Base-by-base conservation (phyloP, 2,888 invertebrate genomes). In the Hirudinaria manillensis region DNA sequence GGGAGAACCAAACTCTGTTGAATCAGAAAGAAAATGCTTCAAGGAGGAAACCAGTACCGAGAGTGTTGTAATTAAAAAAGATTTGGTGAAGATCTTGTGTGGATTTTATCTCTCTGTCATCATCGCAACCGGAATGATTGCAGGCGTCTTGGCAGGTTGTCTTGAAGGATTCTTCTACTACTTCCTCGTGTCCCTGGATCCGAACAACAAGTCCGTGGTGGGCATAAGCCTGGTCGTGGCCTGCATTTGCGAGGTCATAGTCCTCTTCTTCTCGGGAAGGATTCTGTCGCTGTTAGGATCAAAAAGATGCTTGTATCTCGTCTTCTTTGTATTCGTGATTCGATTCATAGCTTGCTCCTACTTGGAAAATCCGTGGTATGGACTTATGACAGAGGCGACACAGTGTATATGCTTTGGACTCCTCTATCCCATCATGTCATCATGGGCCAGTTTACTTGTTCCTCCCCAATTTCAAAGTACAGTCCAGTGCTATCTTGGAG, bases 361-460 rank as follows among this genome's bases (percentile, higher is more conserved):
- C 74, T 85, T 94, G 74, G 86, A 87, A 0, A 90, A 93, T 85
- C 90, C 93, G 0, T 94, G 94, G 93, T 90, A 89, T 87, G 90
- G 92, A 70, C 87, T 96, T 77, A 90, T 93, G 0, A 89, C 95
- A 73, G 96, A 96, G 85, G 84, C 93, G 77, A 86, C 92, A 13
- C 93, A 95, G 85, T 94, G 95, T 0, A 86, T 94, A 32, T 93
- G 94, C 0, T 92, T 92, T 83, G 94, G 94, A 29, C 86, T 94
- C 79, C 92, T 93, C 92, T 93, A 93, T 91, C 92, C 93, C 24
- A 92, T 94, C 55, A 93, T 93, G 0, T 92, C 93, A 7, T 92
- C 93, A 0, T 93, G 93, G 84, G 93, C 92, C 81, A 91, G 92
- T 21, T 89, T 91, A 84, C 86, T 93, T 80, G 92, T 93, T 0